These are phyloP conservation scores for Lissonota sp. DNA, from an alignment of 2,888 invertebrate species.

Conservation along the genomic window DNA sequence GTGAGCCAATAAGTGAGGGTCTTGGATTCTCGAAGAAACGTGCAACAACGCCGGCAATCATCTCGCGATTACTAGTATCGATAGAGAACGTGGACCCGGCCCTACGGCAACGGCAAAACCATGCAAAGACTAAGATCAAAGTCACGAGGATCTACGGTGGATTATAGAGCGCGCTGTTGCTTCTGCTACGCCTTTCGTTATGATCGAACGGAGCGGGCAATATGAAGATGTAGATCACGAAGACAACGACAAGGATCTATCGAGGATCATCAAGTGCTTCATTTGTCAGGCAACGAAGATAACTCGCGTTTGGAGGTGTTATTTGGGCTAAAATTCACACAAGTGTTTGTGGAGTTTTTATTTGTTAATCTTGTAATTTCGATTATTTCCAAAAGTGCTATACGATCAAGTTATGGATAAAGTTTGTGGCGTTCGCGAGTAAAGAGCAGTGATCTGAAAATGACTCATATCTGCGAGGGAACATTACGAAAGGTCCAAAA, in stretches of 20 bases:
- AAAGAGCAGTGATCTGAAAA: no score
- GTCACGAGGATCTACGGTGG: slow-evolving; percentile 41
- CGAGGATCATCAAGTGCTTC: neutral
- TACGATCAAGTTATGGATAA: no score
- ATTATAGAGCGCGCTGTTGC: slow-evolving; percentile 49
- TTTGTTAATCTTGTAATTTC: no score
- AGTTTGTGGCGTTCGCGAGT: no score
- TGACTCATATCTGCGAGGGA: no score
- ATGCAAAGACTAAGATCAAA: slow-evolving; percentile 20
- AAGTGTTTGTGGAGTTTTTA: no score
- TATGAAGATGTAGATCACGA: slow-evolving; percentile 46
- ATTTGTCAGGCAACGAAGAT: neutral
- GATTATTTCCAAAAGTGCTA: no score
- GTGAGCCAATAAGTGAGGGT: slow-evolving; percentile 22
- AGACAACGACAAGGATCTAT: slow-evolving; percentile 6
- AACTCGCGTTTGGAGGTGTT: no score
- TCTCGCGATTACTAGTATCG: slow-evolving; percentile 60
- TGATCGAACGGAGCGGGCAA: slow-evolving; percentile 34
- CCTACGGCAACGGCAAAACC: slow-evolving; percentile 7
- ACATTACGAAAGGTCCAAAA: no score
- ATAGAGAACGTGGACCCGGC: slow-evolving; percentile 39
- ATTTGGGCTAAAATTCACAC: no score
- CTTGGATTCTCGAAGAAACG: slow-evolving; percentile 36
- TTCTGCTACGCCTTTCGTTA: slow-evolving; percentile 36
- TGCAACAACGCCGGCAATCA: slow-evolving; percentile 59